Base-by-base conservation (phyloP, 2,113 vertebrate genomes). In the Microcebus lehilahytsara region DNA sequence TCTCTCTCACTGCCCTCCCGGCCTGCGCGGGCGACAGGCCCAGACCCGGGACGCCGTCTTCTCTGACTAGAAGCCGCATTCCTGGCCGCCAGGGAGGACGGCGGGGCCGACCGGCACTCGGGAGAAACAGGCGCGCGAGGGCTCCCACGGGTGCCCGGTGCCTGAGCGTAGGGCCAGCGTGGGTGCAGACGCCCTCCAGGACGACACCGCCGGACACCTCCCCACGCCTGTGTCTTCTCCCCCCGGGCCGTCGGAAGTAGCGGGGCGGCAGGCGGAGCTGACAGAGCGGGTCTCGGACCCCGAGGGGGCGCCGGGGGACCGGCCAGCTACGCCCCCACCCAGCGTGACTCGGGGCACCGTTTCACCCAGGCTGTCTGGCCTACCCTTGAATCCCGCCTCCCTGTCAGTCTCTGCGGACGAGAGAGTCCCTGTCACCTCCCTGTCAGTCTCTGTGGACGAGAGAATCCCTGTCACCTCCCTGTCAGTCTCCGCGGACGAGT, bases 1-100 rank as follows among this genome's bases (percentile, higher is more conserved):
- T 9, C 62, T 1, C 3, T 64, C 22, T 6, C 49, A 1, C 14
- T 3, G 20, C 19, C 3, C 1, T 58, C 62, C 16, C 5, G 16
- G 22, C 3, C 66, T 1, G 0, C 1, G 17, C 3, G 16, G 2
- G 12, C 2, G 34, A 25, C 46, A 2, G 0, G 11, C 53, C 19
- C 27, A 9, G 5, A 3, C 9, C 9, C 27, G 6, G 14, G 9
- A 14, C 16, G 0, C 1, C 20, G 14, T 32, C 37, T 5, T 62
- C 17, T n/a, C 84, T 30, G 17, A 67, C 34, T 13, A 27, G 12
- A 75, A 49, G 40, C 9, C 60, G 2, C 22, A 49, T 14, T 37
- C 60, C 0, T 3, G 5, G 27, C 27, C 1, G 19, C 5, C 4
- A 1, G 42, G 12, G 25, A 42, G 30, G 3, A 7, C 51, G 22